Evolutionary conservation across 2,888 invertebrate genomes (phyloP), one percentile per base, ranked within the genome.

Genomic region (Thalpophila matura): DNA sequence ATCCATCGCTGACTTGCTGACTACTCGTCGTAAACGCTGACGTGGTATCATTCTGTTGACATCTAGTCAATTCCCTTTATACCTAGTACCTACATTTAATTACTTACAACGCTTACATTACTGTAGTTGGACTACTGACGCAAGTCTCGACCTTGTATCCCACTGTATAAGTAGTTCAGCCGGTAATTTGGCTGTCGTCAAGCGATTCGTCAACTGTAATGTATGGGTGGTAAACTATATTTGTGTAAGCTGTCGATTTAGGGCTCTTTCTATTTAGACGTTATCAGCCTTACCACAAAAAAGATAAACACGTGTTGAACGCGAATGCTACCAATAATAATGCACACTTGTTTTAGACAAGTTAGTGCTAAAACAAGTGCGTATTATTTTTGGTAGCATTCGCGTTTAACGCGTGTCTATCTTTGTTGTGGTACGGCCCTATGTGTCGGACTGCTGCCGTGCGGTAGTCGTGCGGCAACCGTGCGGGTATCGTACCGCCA

Each of bases 161-260:
- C 26, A 18, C 35, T 45, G 7, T 40, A 9, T 60, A n/a, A 7
- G 20, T 31, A 9, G 53, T 61, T 35, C 16, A 71, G 20, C 5
- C 33, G 47, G 51, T 69, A 53, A 73, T 69, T 73, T 57, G 29
- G 35, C 31, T 71, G 66, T 69, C 57, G 40, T 27, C 51, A 57
- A 43, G 38, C 56, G 33, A 66, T 69, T 57, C 40, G 12, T 24
- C 38, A 47, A 20, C 29, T 51, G 49, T 66, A 43, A 47, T 27
- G 24, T 47, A 20, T 58, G 33, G 26, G 31, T 26, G 3, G 55
- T 71, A 38, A 33, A 16, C 54, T 27, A 62, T 45, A 49, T 47
- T 71, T 43, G 29, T 46, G 7, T 20, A 51, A 43, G 18, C 50
- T 60, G 5, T 69, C 49, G n/a, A 45, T 69, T 42, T 29, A 24